These are phyloP conservation scores for Caenorhabditis brenneri DNA, from an alignment of 1,140 invertebrate genomes.

Conservation along the genomic window DNA sequence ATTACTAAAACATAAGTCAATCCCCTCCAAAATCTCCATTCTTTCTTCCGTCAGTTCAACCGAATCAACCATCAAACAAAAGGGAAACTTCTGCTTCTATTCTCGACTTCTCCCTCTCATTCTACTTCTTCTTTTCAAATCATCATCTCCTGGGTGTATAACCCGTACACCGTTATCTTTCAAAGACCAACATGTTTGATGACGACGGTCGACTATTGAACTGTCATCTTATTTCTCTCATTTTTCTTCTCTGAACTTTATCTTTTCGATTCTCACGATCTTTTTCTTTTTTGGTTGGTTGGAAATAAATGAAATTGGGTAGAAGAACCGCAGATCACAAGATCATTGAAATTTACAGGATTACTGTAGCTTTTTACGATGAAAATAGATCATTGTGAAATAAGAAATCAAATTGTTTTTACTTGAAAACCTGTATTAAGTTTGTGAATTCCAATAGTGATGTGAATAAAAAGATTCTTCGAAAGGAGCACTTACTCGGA, in stretches of 20 bases:
- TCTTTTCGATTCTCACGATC: not conserved
- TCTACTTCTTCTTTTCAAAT: not conserved
- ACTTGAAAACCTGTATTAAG: not conserved
- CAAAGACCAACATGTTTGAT: conserved; percentile 1
- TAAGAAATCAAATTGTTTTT: not conserved
- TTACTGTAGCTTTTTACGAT: not conserved
- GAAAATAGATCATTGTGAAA: too few relatives aligned
- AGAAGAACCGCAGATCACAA: not conserved
- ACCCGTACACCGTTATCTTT: conserved; percentile 4
- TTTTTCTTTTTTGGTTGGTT: not conserved
- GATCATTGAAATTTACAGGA: not conserved
- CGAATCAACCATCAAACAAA: not conserved
- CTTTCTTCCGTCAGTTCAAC: not conserved
- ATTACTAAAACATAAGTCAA: too few relatives aligned
- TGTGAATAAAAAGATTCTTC: too few relatives aligned
- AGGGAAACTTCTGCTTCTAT: not conserved
- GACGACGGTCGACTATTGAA: not conserved
- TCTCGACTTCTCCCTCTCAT: too few relatives aligned
- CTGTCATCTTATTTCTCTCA: not conserved
- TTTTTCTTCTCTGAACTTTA: not conserved
- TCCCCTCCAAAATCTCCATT: too few relatives aligned
- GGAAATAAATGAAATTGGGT: not conserved
- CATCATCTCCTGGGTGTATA: not conserved
- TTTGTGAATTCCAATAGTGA: too few relatives aligned
- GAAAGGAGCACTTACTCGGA: too few relatives aligned